Base-by-base conservation (phyloP, 2,113 vertebrate species). In the Crocuta crocuta region DNA sequence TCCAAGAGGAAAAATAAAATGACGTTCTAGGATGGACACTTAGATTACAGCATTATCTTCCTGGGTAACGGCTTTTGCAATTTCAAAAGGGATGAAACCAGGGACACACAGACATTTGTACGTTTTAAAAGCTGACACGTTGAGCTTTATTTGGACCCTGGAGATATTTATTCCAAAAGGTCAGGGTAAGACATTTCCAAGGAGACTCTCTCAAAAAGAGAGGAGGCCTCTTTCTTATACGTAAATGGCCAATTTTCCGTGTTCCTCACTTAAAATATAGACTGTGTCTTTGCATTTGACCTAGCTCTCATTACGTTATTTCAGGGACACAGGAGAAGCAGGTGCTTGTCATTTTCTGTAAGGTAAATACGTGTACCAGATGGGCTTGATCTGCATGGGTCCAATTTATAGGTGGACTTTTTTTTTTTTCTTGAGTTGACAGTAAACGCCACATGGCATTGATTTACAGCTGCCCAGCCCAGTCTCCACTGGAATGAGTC, bases 71-170 rank as follows among this genome's bases (percentile, higher is more conserved):
- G 24, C 43, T 91, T 80, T 68, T 17, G 10, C 79, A 58, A 79
- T 94, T 79, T 94, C 71, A 79, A 90, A 94, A 71, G 79, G 50
- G 10, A 50, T 94, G 26, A 84, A 83, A 79, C 19, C 10, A 28
- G 70, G 91, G 39, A 79, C 48, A 61, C 31, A 48, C 61, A 66
- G 76, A 66, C 23, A 68, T 68, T 78, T 78, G 66, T 76, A 53
- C 16, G 9, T 24, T 91, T 73, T 48, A 61, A 85, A 90, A 91
- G 70, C 39, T 58, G 73, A 79, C 35, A 35, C 7, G 11, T 0
- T 73, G 94, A n/a, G 33, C 39, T 53, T 23, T 23, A 71, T 43
- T 70, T 28, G n/a, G 43, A 28, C 28, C 15, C 48, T 89, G n/a
- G 23, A 83, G 84, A 55, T 81, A 71, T 19, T 82, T 58, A 76